Evolutionary conservation across 2,888 invertebrate genomes (phyloP), one percentile per base, ranked within the genome.

Genomic region (Drosophila trichaetosa): DNA sequence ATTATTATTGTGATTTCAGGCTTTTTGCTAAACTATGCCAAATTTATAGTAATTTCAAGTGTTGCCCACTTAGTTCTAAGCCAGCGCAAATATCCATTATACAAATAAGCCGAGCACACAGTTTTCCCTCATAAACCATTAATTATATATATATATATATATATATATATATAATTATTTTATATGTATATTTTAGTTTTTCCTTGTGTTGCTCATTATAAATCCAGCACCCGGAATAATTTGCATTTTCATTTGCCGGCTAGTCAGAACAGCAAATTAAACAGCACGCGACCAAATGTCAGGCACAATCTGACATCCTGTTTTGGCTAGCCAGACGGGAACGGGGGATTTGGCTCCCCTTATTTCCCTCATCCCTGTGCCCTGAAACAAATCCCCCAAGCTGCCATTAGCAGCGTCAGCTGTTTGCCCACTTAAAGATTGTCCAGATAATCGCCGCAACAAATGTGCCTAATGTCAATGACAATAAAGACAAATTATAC

Each of bases 401-500:
- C 72, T 64, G 57, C 54, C 74, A 78, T 78, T 78, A 83, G 79
- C 82, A 79, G 79, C 82, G 82, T 82, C 83, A 83, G 85, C 83
- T 83, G 83, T 82, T 84, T 84, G 85, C 69, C 83, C 83, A 83
- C 83, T 83, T 82, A 80, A 83, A 85, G 85, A 83, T 80, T 79
- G 79, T 70, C 76, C 76, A 83, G 83, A 85, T 83, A 83, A 83
- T 83, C 83, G 80, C 80, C 80, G 85, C 80, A 80, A 80, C 83
- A 85, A 83, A 85, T 83, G 83, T 85, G 80, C 79, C 83, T 83
- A 83, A 83, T 83, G 83, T 80, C 83, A 80, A 74, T 83, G 85
- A 85, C 85, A 85, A 83, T 83, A 83, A 83, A 80, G 81, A 83
- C 79, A 84, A 82, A 82, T 82, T 82, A 82, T 82, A 82, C 84